Percentiles rank a stretch among this genome's conserved stretches.
Conservation (phyloP, 2,797 vertebrate genomes). For the Coreius guichenoti region DNA sequence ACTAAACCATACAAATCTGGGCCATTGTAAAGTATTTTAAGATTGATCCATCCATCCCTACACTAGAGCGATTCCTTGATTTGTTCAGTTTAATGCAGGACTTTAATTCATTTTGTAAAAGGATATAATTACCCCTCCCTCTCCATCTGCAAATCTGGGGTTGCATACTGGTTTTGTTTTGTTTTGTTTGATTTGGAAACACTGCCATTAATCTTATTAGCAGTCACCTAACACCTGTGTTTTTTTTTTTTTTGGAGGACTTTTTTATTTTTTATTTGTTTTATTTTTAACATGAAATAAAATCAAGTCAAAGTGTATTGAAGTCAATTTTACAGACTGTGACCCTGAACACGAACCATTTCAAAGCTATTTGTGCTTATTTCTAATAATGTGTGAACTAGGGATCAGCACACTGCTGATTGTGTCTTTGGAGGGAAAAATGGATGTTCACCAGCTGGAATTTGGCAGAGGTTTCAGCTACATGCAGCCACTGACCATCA, state of each 20-base stretch:
- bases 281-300: not conserved
- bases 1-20: not conserved
- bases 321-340: not conserved
- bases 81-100: not conserved
- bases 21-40: not conserved
- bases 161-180: not conserved
- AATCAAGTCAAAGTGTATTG: not conserved
- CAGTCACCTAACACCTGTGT: no score
- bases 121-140: not conserved
- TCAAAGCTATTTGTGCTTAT: not conserved
- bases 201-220: not conserved
- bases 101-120: not conserved
- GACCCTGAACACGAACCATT: not conserved
- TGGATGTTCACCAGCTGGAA: slow-evolving; percentile 83
- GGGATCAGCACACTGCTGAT: slow-evolving; percentile 82
- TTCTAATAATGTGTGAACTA: slow-evolving; percentile 58
- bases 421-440: slow-evolving; percentile 82
- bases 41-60: not conserved
- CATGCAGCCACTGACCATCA: slow-evolving; percentile 78
- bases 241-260: not conserved
- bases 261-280: no score
- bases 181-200: not conserved
- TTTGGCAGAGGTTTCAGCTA: slow-evolving; percentile 89
- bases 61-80: not conserved
- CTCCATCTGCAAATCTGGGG: not conserved